Evolutionary conservation across 2,797 vertebrate species (phyloP), one percentile per base, ranked within the genome.

Genomic region (Margarornis squamiger): DNA sequence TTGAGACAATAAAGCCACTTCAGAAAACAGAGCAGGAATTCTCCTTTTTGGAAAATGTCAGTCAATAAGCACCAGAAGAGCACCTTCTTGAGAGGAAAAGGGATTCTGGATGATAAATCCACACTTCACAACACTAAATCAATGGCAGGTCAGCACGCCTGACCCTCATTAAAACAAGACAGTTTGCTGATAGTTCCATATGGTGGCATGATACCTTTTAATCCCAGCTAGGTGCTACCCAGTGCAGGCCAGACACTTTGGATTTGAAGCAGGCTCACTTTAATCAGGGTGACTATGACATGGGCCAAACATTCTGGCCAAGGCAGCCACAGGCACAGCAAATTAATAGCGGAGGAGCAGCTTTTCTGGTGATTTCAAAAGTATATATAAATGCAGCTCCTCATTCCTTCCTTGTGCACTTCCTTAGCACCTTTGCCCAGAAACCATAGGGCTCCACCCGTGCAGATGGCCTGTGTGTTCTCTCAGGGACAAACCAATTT

Each of bases 181-280:
- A 68, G 54, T 65, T 83, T 81, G 72, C 82, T 72, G 73, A 88
- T 67, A 86, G 58, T 48, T 94, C 70, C 46, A 51, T 68, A 54
- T 1, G 2, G 70, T 57, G 62, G 39, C 59, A 75, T 30, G 59
- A 82, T 79, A 67, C 38, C 26, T 84, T 58, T 94, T 90, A 89
- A 86, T 90, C 88, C 78, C 48, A 38, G 55, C 43, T 82, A 86
- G 73, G 80, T 84, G 79, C 70, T 65, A 88, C 41, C 38, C 32
- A 72, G 49, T 36, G 58, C 52, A 57, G 49, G 34, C 86, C 83
- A 93, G 88, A 90, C 52, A 61, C 72, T 66, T 45, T 18, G 77
- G 87, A 76, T 95, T 87, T 77, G 68, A 91, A 90, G 54, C 27
- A 83, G 52, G 34, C 48, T 94, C 63, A 73, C 51, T 91, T 90